A percentile compares a stretch with the other conserved stretches of the same genome.
These are phyloP conservation scores for Calameuta pallipes DNA, from an alignment of 2,888 invertebrate genomes.

Conservation along the genomic window DNA sequence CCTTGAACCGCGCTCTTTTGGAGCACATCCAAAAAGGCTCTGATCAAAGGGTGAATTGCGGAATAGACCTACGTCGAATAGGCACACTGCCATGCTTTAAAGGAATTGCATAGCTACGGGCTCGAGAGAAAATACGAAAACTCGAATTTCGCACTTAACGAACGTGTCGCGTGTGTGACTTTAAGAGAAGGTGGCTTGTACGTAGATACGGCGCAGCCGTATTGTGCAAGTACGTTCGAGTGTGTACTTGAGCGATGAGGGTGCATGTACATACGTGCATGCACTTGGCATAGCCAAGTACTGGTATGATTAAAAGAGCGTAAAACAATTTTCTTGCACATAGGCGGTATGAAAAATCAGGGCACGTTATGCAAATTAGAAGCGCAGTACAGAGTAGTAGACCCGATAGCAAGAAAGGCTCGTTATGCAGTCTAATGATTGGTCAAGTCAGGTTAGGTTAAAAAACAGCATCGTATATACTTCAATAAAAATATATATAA, in stretches of 20 bases:
- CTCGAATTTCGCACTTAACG: neutral
- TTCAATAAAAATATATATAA: neutral
- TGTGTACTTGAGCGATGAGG: neutral
- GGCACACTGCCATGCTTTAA: neutral
- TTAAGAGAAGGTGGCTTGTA: neutral
- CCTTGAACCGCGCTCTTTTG: neutral
- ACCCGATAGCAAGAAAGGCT: conserved; percentile 20
- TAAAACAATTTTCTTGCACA: conserved; percentile 4
- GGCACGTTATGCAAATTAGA: conserved; percentile 24
- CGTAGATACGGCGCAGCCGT: neutral
- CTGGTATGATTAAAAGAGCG: neutral
- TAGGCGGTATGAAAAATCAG: conserved; percentile 8
- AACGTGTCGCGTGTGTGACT: neutral
- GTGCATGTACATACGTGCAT: neutral
- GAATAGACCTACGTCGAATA: neutral
- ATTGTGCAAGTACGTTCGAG: neutral
- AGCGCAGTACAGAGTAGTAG: conserved; percentile 9
- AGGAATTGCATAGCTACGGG: neutral
- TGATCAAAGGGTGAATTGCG: neutral
- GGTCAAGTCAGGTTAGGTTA: neutral
- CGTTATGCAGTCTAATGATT: conserved; percentile 10
- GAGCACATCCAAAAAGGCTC: neutral
- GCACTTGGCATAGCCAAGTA: neutral
- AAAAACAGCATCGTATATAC: neutral
- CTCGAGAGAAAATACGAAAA: neutral